Percentiles rank a stretch among this genome's conserved stretches.
Evolutionary conservation across 2,888 invertebrate species (phyloP).

Genomic region (Athripsodes cinereus): DNA sequence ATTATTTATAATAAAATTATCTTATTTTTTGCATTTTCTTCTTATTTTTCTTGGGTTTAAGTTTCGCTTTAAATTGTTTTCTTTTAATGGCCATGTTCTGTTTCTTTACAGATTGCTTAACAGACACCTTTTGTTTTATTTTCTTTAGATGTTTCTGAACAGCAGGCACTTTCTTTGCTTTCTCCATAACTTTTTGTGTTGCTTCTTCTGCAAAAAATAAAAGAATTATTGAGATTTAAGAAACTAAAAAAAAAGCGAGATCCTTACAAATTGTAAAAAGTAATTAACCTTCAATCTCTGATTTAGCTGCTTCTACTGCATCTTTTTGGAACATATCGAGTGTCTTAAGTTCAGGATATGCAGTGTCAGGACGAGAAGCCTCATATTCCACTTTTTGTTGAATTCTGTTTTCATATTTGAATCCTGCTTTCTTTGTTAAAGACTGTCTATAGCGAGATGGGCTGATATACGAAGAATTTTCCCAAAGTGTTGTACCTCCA

Average conservation of each 20-base stretch:
- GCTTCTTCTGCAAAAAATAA: slow-evolving; percentile 36
- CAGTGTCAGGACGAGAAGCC: slow-evolving; percentile 64
- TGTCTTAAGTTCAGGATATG: slow-evolving; percentile 66
- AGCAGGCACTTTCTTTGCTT: slow-evolving; percentile 28
- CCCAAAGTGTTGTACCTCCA: slow-evolving; percentile 86
- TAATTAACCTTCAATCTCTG: slow-evolving; percentile 41
- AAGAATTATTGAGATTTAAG: too few relatives aligned
- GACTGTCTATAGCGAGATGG: slow-evolving; percentile 80
- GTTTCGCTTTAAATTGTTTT: slow-evolving; percentile 39
- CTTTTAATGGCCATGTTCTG: slow-evolving; percentile 39
- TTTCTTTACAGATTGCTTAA: slow-evolving; percentile 32
- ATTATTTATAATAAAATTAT: too few relatives aligned
- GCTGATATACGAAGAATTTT: slow-evolving; percentile 85
- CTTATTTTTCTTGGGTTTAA: slow-evolving; percentile 18
- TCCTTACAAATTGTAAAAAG: too few relatives aligned
- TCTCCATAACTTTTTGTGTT: slow-evolving; percentile 26
- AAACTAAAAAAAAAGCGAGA: too few relatives aligned
- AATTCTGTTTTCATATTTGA: slow-evolving; percentile 72
- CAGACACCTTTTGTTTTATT: slow-evolving; percentile 29
- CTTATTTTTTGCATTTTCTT: not conserved
- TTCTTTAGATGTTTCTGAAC: slow-evolving; percentile 31
- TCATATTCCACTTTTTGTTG: slow-evolving; percentile 74
- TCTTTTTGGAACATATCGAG: slow-evolving; percentile 70
- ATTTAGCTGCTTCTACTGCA: slow-evolving; percentile 53
- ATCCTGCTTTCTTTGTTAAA: slow-evolving; percentile 59